Base-by-base conservation (phyloP, 2,888 invertebrate genomes). In the Steinernema hermaphroditum region DNA sequence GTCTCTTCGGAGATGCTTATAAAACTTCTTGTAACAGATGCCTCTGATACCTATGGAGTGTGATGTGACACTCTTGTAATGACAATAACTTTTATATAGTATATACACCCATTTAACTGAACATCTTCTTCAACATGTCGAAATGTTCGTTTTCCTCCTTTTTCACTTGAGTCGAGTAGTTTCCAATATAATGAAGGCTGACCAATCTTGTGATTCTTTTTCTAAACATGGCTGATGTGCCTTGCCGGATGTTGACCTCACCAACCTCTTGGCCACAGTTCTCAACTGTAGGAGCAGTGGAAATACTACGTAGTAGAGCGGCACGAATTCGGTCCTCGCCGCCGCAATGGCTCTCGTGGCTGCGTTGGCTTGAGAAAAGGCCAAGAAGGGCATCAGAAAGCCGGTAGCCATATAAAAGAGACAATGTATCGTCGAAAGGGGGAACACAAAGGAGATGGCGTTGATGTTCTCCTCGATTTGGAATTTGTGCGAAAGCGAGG, bases 391-490 rank as follows among this genome's bases (percentile, higher is more conserved):
- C 54, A 54, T 54, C 27, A 54, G 16, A 16, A 54, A 54, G 4
- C 27, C 19, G 22, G 54, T 54, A 6, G 54, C 54, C 54, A 54
- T 54, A 27, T 54, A 54, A 27, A 54, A 54, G 24, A 54, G 24
- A 16, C 54, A 54, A 16, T 54, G 54, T 4, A 54, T 12, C 2
- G 27, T 27, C 12, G 54, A 14, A 2, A 54, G 12, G 4, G 54
- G 54, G 27, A 54, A 27, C 24, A 54, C 54, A 16, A 54, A 54
- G 27, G 54, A 2, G 54, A 54, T 54, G n/a, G 54, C 54, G 54
- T 54, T 54, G 54, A 54, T 54, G 54, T 54, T 54, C 27, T 54
- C 54, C 27, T 54, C 54, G 6, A 54, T 54, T 24, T 54, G 54
- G 27, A 24, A 54, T 24, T 54, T 54, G 54, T 54, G 54, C 6